phyloP scores from a whole-genome alignment of 2,888 invertebrate species.

The Eustalomyia histrio region DNA sequence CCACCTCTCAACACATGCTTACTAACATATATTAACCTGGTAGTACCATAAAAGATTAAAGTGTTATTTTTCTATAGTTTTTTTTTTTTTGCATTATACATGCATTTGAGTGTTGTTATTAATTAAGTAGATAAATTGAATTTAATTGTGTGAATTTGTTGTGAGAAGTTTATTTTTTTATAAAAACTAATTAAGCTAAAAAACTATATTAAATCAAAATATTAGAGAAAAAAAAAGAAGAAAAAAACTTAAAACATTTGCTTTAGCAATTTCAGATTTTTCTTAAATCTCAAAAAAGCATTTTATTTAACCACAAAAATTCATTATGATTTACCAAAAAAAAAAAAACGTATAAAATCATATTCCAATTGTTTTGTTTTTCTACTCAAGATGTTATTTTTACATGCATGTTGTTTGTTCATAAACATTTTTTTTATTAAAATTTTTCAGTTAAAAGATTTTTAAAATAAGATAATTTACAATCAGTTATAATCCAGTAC shows the following conservation, averaged over 20 bases:
- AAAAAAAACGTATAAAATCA: constrained; percentile 19
- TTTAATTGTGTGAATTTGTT: constrained; percentile 64
- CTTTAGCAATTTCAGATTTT: neutral
- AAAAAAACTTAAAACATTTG: constrained; percentile 14
- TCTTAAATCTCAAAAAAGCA: constrained; percentile 29
- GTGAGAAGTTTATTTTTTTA: constrained; percentile 46
- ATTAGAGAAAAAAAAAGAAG: too few relatives aligned
- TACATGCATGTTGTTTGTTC: constrained; percentile 1
- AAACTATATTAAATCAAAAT: constrained; percentile 27
- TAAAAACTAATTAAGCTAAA: constrained; percentile 48
- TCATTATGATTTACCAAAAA: constrained; percentile 23
- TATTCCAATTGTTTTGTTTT: constrained; percentile 20
- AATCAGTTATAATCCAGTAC: constrained; percentile 38
- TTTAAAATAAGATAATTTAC: constrained; percentile 22
- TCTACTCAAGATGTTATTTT: constrained; percentile 8
- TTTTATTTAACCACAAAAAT: constrained; percentile 39
- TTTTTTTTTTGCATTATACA: neutral
- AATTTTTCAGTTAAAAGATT: constrained; percentile 41
- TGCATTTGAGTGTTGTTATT: constrained; percentile 58
- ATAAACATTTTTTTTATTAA: constrained; percentile 40
- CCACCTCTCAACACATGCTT: too few relatives aligned
- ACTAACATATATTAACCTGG: neutral
- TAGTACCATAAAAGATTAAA: too few relatives aligned
- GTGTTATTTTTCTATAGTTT: neutral
- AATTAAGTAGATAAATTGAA: constrained; percentile 65